These are phyloP conservation scores for Antigone vipio DNA, from an alignment of 2,113 vertebrate species.

Conservation along the genomic window DNA sequence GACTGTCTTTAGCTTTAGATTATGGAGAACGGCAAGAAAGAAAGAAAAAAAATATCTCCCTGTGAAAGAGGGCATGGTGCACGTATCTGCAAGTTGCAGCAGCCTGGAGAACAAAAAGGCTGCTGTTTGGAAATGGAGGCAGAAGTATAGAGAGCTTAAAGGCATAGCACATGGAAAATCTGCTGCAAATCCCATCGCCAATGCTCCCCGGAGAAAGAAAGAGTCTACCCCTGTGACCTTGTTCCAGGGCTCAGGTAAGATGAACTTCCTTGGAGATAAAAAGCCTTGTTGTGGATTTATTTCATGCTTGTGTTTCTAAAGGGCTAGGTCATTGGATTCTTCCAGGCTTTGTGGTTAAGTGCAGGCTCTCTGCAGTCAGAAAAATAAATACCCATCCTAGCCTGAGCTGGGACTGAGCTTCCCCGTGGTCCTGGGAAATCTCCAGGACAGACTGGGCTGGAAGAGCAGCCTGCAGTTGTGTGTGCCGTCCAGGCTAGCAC, in stretches of 20 bases:
- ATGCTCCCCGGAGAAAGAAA: rapidly evolving
- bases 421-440: neutral
- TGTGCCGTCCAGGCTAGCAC: neutral
- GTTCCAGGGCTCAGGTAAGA: neutral
- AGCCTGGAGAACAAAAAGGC: neutral
- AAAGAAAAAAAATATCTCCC: too few species aligned
- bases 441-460: neutral
- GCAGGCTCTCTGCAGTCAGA: neutral
- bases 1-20: neutral
- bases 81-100: neutral
- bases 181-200: rapidly evolving
- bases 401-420: neutral
- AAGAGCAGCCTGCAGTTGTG: neutral
- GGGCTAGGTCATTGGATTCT: neutral
- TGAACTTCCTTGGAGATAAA: neutral
- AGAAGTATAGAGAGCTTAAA: neutral
- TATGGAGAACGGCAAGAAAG: neutral
- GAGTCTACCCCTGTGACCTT: neutral
- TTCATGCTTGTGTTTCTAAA: neutral
- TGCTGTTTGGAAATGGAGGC: neutral
- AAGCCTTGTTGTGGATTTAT: neutral
- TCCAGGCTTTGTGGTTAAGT: neutral
- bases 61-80: neutral
- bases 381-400: neutral
- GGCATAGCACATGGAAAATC: neutral